Conservation (phyloP, 1,140 invertebrate genomes). For the Bombus superbus region DNA sequence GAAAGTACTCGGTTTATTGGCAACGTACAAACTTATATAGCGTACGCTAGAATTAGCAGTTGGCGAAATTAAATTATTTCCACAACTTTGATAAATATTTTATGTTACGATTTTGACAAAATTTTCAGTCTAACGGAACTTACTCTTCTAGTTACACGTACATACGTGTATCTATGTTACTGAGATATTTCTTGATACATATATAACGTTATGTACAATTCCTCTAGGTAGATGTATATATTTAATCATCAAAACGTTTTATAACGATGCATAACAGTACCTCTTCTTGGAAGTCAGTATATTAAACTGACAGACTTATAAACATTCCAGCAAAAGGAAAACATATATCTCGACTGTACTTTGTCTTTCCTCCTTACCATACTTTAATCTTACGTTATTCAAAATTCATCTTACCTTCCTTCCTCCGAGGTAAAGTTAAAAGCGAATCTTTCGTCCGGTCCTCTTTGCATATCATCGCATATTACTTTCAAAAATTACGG, state of each 20-base stretch:
- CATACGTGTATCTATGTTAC: background rate
- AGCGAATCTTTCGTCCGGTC: constrained; percentile 2
- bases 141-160: background rate
- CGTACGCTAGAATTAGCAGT: background rate
- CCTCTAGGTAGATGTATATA: background rate
- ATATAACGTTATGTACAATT: background rate
- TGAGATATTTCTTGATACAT: too few species aligned
- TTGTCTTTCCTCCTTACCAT: background rate
- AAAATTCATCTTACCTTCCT: constrained; percentile 9
- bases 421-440: background rate
- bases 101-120: background rate
- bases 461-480: constrained; percentile 2
- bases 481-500: background rate
- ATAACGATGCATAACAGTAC: background rate
- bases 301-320: background rate
- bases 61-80: too few species aligned
- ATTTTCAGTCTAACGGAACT: background rate
- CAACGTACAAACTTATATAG: background rate
- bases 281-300: background rate
- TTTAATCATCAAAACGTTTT: background rate
- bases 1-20: too few species aligned
- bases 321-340: background rate
- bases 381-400: background rate
- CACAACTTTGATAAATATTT: background rate
- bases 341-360: background rate